Evolutionary conservation across 35 echinoderm and acorn worm genomes (phyloP), one percentile per base, ranked within the genome.

Genomic region (Apostichopus californicus): DNA sequence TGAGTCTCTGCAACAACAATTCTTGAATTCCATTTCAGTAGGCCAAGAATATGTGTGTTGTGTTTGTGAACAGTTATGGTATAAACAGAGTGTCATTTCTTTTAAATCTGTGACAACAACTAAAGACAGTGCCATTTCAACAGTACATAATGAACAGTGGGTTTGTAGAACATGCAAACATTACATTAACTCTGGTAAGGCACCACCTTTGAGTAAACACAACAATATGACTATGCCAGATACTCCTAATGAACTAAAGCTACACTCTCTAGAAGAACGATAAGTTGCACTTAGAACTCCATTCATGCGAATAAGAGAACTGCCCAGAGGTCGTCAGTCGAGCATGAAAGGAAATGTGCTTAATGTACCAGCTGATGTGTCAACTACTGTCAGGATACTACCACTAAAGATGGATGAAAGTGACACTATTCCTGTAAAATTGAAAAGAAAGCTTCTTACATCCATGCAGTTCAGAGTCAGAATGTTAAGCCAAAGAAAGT

Each of bases 261-360:
- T 92, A 77, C 63, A 86, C 46, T 24, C 79, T 17, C 54, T 92
- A 68, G 91, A 92, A 77, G 91, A 92, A 86, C 4, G 81, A 92
- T 56, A 77, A 54, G 91, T 92, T 14, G 80, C 91, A 11, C 81
- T 92, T 20, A 22, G 90, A 5, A 92, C 63, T 22, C 90, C 78
- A 83, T 83, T 92, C 55, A 92, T 92, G 78, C 91, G 87, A 86
- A 82, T 86, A 46, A 24, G 65, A 73, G 91, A 92, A 92, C 79
- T 92, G 5, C 80, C 91, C 1, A 92, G 80, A 86, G 91, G 91
- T 18, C 79, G 91, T 65, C 91, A 92, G n/a, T n/a, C 57, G 34
- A 86, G 54, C 55, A 17, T 92, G 7, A 92, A 86, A 86, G 91
- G 91, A 17, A 92, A 92, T 73, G 81, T 92, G 55, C 61, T 92